Conservation (phyloP, 92 coral and sea anemone genomes). For the Epizoanthus illoricatus region DNA sequence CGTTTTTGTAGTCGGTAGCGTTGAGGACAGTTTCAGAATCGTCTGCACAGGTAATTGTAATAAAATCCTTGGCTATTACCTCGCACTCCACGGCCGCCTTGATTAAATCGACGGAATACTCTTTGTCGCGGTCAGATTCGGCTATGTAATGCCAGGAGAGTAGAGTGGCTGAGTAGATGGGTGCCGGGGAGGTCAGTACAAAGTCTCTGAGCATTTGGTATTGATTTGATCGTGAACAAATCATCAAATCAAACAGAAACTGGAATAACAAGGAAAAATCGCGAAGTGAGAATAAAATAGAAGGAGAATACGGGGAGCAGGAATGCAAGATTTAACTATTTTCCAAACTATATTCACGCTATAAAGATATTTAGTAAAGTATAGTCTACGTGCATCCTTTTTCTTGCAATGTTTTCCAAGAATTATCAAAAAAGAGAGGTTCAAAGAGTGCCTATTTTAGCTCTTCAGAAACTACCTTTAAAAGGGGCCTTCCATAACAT, state of each 20-base stretch:
- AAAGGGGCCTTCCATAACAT: too few relatives aligned
- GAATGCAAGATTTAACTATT: too few relatives aligned
- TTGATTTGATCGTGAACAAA: slow-evolving; percentile 76
- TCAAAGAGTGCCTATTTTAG: too few relatives aligned
- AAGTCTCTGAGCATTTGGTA: slow-evolving; percentile 73
- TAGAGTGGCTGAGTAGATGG: slow-evolving; percentile 78
- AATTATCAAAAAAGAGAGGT: too few relatives aligned
- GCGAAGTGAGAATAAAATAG: not conserved
- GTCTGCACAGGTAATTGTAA: slow-evolving; percentile 87
- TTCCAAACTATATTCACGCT: too few relatives aligned
- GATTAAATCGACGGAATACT: slow-evolving; percentile 63
- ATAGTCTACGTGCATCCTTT: too few relatives aligned
- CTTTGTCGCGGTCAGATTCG: slow-evolving; percentile 78
- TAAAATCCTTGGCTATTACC: slow-evolving; percentile 75
- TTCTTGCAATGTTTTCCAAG: too few relatives aligned
- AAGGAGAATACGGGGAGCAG: too few relatives aligned
- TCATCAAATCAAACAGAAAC: slow-evolving; percentile 87
- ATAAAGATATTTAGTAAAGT: too few relatives aligned
- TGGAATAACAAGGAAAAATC: slow-evolving; percentile 26
- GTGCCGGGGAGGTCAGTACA: slow-evolving; percentile 89
- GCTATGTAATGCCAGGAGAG: slow-evolving; percentile 77
- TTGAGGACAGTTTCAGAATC: slow-evolving; percentile 84
- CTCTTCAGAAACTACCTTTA: too few relatives aligned
- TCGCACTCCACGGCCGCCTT: slow-evolving; percentile 82
- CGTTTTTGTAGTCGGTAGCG: slow-evolving; percentile 77